phyloP scores from a whole-genome alignment of 2,888 invertebrate species.

The Asteroscopus sphinx region DNA sequence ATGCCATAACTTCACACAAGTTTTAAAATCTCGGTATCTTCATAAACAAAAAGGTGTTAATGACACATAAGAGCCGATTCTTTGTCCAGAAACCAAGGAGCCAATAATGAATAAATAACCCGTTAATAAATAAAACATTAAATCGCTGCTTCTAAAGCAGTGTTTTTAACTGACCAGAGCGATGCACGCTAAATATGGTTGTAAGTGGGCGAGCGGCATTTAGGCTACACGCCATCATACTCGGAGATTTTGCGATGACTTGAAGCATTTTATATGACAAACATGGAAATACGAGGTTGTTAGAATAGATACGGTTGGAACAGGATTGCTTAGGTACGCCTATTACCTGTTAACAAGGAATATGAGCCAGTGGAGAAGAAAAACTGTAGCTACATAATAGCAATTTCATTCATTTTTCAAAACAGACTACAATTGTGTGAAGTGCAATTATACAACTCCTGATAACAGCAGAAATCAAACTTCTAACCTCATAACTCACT shows the following conservation, averaged over 20 bases:
- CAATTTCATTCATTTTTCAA: constrained; percentile 4
- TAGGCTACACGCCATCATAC: constrained; percentile 68
- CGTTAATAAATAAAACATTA: constrained; percentile 39
- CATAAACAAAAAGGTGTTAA: constrained; percentile 13
- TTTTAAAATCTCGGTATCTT: not conserved
- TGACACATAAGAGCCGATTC: constrained; percentile 8
- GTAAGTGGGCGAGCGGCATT: constrained; percentile 84
- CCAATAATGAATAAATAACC: constrained; percentile 6
- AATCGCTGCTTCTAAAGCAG: constrained; percentile 53
- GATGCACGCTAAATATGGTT: constrained; percentile 73
- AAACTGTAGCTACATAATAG: not conserved
- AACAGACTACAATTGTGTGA: constrained; percentile 14
- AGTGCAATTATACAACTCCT: constrained; percentile 4
- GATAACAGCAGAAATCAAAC: constrained; percentile 8
- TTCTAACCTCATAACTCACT: too few relatives aligned
- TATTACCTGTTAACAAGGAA: constrained; percentile 2
- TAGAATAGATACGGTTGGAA: constrained; percentile 51
- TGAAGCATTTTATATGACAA: constrained; percentile 73
- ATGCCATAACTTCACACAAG: too few relatives aligned
- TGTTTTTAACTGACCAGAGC: constrained; percentile 72
- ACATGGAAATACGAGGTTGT: constrained; percentile 74
- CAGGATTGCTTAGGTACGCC: constrained; percentile 23
- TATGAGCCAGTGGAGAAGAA: not conserved
- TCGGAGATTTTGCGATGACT: constrained; percentile 73
- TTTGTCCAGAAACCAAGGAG: constrained; percentile 31